Base-by-base conservation (phyloP, 23 tunicate species). In the Styela clava region DNA sequence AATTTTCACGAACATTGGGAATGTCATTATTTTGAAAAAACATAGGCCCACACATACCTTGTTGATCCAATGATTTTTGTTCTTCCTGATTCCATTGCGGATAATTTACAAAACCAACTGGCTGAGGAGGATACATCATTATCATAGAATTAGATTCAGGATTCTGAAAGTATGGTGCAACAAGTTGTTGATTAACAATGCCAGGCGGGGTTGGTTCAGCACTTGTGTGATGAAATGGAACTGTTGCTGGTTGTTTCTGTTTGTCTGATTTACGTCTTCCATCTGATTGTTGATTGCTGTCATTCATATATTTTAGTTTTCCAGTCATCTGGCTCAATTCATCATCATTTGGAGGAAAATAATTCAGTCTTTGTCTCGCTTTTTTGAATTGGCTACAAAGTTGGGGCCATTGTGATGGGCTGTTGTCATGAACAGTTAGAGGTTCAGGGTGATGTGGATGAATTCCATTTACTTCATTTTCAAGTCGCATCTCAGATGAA, bases 311-410 rank as follows among this genome's bases (percentile, higher is more conserved):
- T 44, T 52, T 51, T 7, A 37, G 81, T 9, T 56, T 36, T 22
- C 71, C 71, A 22, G 65, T 21, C 5, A 3, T 3, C 35, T 71
- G 77, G 29, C 35, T 32, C 24, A 71, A 16, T 18, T 76, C 81
- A 22, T 76, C 81, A 24, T 76, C 81, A 44, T 44, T 76, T 16
- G 78, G 78, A 28, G 35, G 81, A 35, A 32, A 76, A 2, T 76
- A 28, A 34, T 34, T 33, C 23, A 32, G 2, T 71, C 77, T 71
- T 21, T 71, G 35, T 22, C 77, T 31, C 34, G 77, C 77, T 71
- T 32, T 71, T 30, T 32, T 31, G 77, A 71, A 71, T 16, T 71
- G 77, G 5, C 34, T 21, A 22, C 35, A 18, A 20, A 71, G 35
- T 32, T 71, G 32, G 16, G 77, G 77, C 77, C 77, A 71, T 44